These are phyloP conservation scores for Puffinus mauretanicus DNA, from an alignment of 2,113 vertebrate genomes.

Conservation along the genomic window DNA sequence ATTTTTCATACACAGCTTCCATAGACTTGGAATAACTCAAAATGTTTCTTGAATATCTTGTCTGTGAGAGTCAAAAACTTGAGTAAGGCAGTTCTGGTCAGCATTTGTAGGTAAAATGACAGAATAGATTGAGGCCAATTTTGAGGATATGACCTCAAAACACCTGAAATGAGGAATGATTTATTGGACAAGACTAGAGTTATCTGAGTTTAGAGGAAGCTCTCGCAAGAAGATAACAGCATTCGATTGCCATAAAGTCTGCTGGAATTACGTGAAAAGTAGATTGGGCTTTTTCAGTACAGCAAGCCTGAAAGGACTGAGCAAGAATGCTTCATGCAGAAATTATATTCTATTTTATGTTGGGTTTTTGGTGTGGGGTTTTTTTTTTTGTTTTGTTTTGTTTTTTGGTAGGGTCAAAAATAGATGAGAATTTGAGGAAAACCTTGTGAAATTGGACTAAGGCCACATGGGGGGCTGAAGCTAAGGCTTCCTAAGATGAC, in stretches of 20 bases:
- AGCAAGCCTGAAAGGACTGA: not conserved
- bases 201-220: not conserved
- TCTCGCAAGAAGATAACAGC: not conserved
- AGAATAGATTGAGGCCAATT: constrained; percentile 1
- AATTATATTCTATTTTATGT: not conserved
- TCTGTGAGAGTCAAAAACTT: not conserved
- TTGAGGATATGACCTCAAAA: constrained; percentile 17
- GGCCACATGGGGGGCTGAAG: not conserved
- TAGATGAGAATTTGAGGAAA: not conserved
- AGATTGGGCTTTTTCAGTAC: not conserved
- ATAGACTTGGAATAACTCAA: not conserved
- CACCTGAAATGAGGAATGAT: constrained; percentile 16
- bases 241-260: not conserved
- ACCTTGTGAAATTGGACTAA: not conserved
- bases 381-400: not conserved
- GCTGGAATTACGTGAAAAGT: not conserved
- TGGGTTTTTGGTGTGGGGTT: not conserved
- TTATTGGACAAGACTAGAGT: not conserved
- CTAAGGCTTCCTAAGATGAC: not conserved
- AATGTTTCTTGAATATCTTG: not conserved
- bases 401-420: not conserved
- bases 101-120: constrained; percentile 16
- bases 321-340: not conserved
- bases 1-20: not conserved
- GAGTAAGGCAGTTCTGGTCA: not conserved